These are phyloP conservation scores for Ophion slaviceki DNA, from an alignment of 2,888 invertebrate species.

Conservation along the genomic window DNA sequence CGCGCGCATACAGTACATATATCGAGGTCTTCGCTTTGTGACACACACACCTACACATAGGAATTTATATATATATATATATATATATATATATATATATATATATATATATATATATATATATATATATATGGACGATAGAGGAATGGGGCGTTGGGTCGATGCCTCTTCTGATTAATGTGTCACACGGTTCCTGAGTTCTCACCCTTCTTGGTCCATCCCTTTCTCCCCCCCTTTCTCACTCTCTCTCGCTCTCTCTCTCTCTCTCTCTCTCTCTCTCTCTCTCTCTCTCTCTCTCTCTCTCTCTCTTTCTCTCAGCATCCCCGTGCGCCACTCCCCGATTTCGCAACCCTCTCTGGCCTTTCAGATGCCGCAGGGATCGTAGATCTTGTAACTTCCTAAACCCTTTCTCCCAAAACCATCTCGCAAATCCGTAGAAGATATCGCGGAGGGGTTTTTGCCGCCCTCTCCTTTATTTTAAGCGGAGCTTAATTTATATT, in stretches of 20 bases:
- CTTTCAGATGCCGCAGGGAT: constrained; percentile 10
- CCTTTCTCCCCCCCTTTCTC: neutral
- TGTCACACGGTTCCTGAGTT: constrained; percentile 72
- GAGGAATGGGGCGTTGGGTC: constrained; percentile 66
- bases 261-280: neutral
- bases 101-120: neutral
- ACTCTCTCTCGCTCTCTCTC: neutral
- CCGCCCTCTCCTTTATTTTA: neutral
- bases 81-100: neutral
- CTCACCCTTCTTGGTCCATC: constrained; percentile 39
- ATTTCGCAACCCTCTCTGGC: constrained; percentile 8
- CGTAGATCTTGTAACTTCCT: constrained; percentile 26
- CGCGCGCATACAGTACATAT: constrained; percentile 38
- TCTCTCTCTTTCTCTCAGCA: neutral
- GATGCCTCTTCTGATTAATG: constrained; percentile 75
- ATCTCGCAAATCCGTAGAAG: neutral
- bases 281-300: neutral
- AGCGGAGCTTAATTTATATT: neutral
- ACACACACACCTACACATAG: constrained; percentile 2
- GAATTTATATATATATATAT: constrained; percentile 5
- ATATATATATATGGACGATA: constrained; percentile 35
- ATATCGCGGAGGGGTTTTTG: neutral
- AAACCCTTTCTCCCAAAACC: neutral
- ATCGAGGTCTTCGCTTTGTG: constrained; percentile 13
- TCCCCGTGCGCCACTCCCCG: constrained; percentile 32